Base-by-base conservation (phyloP, 2,113 vertebrate genomes). In the Formicarius rufipectus region DNA sequence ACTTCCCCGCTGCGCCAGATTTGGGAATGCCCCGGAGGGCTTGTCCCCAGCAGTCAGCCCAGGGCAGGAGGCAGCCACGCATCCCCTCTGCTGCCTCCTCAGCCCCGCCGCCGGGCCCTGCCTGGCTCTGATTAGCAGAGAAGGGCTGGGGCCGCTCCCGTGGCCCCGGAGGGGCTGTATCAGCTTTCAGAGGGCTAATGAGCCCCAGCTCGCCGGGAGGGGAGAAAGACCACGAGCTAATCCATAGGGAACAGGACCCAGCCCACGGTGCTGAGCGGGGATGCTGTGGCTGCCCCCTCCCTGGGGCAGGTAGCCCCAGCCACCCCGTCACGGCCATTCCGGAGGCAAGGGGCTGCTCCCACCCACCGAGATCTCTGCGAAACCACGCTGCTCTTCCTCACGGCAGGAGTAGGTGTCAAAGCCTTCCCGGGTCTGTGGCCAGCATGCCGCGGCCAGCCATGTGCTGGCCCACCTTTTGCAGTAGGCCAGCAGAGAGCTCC, bases 111-210 rank as follows among this genome's bases (percentile, higher is more conserved):
- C 84, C 9, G 5, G 55, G 74, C 40, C 90, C 79, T 52, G 92
- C 83, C 95, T 97, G 95, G 40, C 88, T 93, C 95, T 82, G 74
- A 94, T 96, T 96, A 96, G 78, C 95, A 68, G 21, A 50, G 56
- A 90, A 94, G 79, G 85, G 75, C 71, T 53, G 2, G 37, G 85
- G 82, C 75, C 14, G 25, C 67, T 68, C 5, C 7, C 4, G 3
- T 15, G 62, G 81, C 49, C 92, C 73, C 28, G 5, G 3, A 83
- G 67, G 90, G 88, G 40, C 35, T 76, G 85, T 76, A 92, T 97
- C 92, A 66, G 75, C 92, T 96, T 96, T 95, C 93, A 76, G 77
- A 75, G 49, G 84, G 63, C 71, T 94, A 94, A 94, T 82, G 71
- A 96, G 91, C 83, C 52, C 93, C 93, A 92, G 94, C 72, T 90